Percentiles rank a stretch among this genome's conserved stretches.
Evolutionary conservation across 2,113 vertebrate species (phyloP).

Genomic region (Saccopteryx bilineata): DNA sequence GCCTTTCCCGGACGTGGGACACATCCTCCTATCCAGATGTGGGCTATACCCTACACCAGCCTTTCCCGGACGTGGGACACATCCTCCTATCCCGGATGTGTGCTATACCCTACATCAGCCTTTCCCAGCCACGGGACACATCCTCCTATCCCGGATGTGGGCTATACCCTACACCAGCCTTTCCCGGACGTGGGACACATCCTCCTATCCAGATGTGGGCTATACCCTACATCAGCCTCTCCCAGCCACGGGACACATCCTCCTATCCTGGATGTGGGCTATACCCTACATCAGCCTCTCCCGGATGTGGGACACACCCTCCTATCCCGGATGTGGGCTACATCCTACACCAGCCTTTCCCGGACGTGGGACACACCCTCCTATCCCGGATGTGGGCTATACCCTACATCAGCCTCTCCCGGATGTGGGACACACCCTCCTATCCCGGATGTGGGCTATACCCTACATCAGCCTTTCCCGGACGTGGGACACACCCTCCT

Average conservation of each 20-base stretch:
- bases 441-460: fast-evolving
- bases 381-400: no score
- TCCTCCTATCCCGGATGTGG: fast-evolving
- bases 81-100: fast-evolving
- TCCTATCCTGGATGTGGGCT: fast-evolving
- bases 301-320: no score
- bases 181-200: not conserved
- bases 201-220: not conserved
- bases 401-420: no score
- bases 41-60: no score
- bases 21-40: not conserved
- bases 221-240: no score
- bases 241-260: fast-evolving
- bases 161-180: fast-evolving
- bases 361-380: not conserved
- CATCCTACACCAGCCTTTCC: fast-evolving
- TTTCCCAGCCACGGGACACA: fast-evolving
- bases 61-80: no score
- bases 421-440: no score
- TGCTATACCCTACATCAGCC: fast-evolving
- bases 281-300: fast-evolving
- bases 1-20: not conserved
- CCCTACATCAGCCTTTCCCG: fast-evolving
- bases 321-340: fast-evolving
- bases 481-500: fast-evolving